These are phyloP conservation scores for Ciconia boyciana DNA, from an alignment of 2,113 vertebrate species.

Conservation along the genomic window DNA sequence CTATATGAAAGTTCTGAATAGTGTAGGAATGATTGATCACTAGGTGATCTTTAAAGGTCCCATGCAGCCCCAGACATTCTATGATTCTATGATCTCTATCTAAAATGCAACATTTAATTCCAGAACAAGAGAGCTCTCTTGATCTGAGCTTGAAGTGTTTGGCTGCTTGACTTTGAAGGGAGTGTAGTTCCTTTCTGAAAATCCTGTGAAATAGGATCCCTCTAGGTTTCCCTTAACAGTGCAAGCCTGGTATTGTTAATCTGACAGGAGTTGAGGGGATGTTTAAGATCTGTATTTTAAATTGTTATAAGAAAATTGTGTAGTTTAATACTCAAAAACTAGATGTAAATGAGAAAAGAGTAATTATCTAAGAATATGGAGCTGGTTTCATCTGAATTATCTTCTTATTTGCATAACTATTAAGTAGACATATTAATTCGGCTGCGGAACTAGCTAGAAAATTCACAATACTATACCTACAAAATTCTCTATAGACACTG, in stretches of 20 bases:
- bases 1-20: background rate
- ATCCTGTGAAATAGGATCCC: background rate
- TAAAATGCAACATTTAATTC: background rate
- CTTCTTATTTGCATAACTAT: background rate
- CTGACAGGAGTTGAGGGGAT: background rate
- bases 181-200: background rate
- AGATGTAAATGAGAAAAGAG: background rate
- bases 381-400: constrained; percentile 25
- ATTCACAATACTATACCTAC: background rate
- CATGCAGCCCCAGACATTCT: background rate
- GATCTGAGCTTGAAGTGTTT: background rate
- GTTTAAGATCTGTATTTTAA: background rate
- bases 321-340: constrained; percentile 17
- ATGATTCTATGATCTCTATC: background rate
- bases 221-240: background rate
- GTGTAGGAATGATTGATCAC: background rate
- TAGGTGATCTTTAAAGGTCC: background rate
- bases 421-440: background rate
- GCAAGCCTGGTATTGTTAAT: background rate
- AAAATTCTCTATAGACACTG: background rate
- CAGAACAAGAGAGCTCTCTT: background rate
- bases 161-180: background rate
- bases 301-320: background rate
- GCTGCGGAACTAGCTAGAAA: background rate
- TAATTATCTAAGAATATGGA: background rate